A percentile compares a stretch with the other conserved stretches of the same genome.
Evolutionary conservation across 2,888 invertebrate genomes (phyloP).

Genomic region (Hydraecia micacea): DNA sequence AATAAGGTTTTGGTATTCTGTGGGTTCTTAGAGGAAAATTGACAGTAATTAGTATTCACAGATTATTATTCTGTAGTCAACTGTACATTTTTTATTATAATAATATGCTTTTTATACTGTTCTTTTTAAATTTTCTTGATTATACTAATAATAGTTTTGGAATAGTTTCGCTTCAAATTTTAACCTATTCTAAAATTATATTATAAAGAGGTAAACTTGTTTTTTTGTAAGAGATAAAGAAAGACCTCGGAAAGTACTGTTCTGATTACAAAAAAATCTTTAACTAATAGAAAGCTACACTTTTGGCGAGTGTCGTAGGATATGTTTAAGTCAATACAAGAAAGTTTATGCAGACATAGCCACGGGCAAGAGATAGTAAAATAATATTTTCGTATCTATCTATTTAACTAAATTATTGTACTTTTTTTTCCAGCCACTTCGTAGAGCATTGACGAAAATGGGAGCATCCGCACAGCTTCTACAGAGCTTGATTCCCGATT

Average conservation of each 20-base stretch:
- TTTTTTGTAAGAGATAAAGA: background rate
- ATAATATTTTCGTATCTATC: background rate
- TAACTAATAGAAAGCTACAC: background rate
- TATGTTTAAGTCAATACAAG: background rate
- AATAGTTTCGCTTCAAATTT: background rate
- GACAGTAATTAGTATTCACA: background rate
- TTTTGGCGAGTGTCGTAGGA: no score
- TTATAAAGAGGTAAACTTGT: background rate
- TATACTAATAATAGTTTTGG: background rate
- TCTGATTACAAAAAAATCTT: background rate
- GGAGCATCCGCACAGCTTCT: slow-evolving; percentile 95
- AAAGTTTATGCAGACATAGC: no score
- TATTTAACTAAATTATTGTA: background rate
- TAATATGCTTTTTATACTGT: background rate
- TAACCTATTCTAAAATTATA: background rate
- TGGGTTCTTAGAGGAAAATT: background rate
- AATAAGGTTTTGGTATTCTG: background rate
- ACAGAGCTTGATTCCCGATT: slow-evolving; percentile 97
- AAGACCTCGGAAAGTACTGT: background rate
- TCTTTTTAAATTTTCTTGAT: no score
- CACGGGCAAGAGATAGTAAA: background rate
- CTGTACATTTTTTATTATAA: background rate
- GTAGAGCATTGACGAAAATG: slow-evolving; percentile 97
- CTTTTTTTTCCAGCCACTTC: slow-evolving; percentile 92
- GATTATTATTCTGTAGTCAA: background rate